These are phyloP conservation scores for Creontiades dilutus DNA, from an alignment of 2,888 invertebrate species.

Conservation along the genomic window DNA sequence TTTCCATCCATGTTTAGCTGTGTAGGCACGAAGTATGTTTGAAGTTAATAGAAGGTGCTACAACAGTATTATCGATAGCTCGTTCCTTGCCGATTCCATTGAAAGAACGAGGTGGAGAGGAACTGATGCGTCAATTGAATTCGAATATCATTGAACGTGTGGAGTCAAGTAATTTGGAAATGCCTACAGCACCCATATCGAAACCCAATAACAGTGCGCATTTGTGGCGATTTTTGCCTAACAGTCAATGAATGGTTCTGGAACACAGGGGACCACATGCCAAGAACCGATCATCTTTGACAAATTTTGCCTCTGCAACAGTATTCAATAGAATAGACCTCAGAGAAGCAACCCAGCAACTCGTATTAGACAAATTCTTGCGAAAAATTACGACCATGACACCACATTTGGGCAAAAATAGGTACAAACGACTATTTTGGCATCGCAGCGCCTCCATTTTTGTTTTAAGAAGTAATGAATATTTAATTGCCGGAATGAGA, in stretches of 20 bases:
- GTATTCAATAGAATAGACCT: neutral
- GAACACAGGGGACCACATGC: slow-evolving; percentile 76
- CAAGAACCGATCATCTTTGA: slow-evolving; percentile 75
- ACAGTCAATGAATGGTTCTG: slow-evolving; percentile 77
- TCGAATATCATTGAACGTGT: no score
- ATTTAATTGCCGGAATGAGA: slow-evolving; percentile 40
- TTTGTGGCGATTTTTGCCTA: slow-evolving; percentile 77
- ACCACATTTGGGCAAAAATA: slow-evolving; percentile 76
- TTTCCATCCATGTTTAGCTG: no score
- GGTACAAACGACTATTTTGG: slow-evolving; percentile 76
- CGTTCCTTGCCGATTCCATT: no score
- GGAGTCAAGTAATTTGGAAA: no score
- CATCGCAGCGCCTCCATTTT: slow-evolving; percentile 75
- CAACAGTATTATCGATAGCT: no score
- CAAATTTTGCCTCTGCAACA: slow-evolving; percentile 76
- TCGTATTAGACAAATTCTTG: neutral
- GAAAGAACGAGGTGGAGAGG: no score
- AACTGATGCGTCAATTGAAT: no score
- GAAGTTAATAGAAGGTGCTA: no score
- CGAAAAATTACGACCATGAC: no score
- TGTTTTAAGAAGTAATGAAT: slow-evolving; percentile 67
- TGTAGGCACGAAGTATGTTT: no score
- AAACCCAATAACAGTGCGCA: slow-evolving; percentile 76
- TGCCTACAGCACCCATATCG: no score
- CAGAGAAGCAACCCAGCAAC: neutral